These are phyloP conservation scores for Tigriopus californicus DNA, from an alignment of 2,888 invertebrate genomes.

Conservation along the genomic window DNA sequence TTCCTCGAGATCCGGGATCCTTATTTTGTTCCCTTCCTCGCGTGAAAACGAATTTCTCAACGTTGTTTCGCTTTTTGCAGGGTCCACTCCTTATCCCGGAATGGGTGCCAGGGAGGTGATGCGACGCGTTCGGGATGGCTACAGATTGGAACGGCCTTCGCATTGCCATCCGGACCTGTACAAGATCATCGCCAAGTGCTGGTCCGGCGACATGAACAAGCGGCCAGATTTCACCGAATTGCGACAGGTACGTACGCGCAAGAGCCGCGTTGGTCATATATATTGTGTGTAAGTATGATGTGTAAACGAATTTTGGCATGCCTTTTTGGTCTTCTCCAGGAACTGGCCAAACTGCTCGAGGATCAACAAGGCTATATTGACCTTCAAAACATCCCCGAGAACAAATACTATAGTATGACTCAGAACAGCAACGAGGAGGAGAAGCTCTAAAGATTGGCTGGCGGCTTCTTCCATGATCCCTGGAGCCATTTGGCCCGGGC, in stretches of 20 bases:
- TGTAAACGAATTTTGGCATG: too few relatives aligned
- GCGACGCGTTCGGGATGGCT: slow-evolving; percentile 53
- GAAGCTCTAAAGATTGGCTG: slow-evolving; percentile 19
- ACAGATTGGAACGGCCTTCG: slow-evolving; percentile 53
- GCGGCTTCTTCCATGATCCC: too few relatives aligned
- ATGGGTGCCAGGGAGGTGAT: slow-evolving; percentile 67
- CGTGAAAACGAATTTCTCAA: too few relatives aligned
- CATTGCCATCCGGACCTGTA: slow-evolving; percentile 54
- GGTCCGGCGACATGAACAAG: slow-evolving; percentile 49
- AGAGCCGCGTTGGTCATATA: too few relatives aligned
- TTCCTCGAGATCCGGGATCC: too few relatives aligned
- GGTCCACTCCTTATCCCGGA: slow-evolving; percentile 66
- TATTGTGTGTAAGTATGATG: too few relatives aligned
- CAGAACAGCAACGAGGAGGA: slow-evolving; percentile 19
- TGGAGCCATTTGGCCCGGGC: too few relatives aligned
- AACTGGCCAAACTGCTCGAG: slow-evolving; percentile 18
- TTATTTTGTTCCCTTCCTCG: too few relatives aligned
- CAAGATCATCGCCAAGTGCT: slow-evolving; percentile 38
- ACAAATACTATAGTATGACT: slow-evolving; percentile 21
- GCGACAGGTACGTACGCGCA: slow-evolving; percentile 23
- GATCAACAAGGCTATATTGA: slow-evolving; percentile 39
- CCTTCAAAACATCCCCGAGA: slow-evolving; percentile 41
- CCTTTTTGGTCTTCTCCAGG: not conserved
- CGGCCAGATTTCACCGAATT: slow-evolving; percentile 49
- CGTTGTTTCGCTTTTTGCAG: slow-evolving; percentile 28